Percentiles rank a stretch among this genome's conserved stretches.
These are phyloP conservation scores for Chrysolina haemoptera DNA, from an alignment of 2,888 invertebrate genomes.

Conservation along the genomic window DNA sequence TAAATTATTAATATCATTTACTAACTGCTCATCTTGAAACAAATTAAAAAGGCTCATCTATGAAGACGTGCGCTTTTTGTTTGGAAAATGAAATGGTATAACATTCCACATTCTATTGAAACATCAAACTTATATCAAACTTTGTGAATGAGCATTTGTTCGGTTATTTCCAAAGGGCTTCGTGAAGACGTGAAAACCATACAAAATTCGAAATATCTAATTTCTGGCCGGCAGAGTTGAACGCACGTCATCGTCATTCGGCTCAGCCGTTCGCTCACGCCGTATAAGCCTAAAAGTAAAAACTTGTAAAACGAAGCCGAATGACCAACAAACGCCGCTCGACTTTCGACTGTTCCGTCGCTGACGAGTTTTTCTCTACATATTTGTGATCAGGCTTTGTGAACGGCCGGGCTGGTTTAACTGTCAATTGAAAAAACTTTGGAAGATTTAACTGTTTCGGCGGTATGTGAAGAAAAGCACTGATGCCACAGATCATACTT, in stretches of 20 bases:
- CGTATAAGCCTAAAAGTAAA: constrained; percentile 55
- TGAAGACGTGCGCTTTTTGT: too few species aligned
- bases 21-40: too few species aligned
- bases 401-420: constrained; percentile 54
- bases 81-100: too few species aligned
- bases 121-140: too few species aligned
- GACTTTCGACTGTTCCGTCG: constrained; percentile 52
- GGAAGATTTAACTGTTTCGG: constrained; percentile 50
- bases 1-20: too few species aligned
- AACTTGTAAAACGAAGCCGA: constrained; percentile 59
- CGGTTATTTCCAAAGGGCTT: not conserved
- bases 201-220: constrained; percentile 11
- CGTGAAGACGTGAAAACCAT: constrained; percentile 5
- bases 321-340: constrained; percentile 52
- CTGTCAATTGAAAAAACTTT: constrained; percentile 50
- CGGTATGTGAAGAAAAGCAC: constrained; percentile 37
- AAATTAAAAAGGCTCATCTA: too few species aligned
- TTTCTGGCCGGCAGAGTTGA: not conserved
- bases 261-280: not conserved
- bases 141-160: not conserved
- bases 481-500: constrained; percentile 31
- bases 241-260: not conserved
- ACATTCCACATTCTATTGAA: too few species aligned
- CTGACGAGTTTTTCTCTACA: constrained; percentile 58
- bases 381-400: constrained; percentile 57